Conservation (phyloP, 1,140 invertebrate species). For the Diploscapter pachys region DNA sequence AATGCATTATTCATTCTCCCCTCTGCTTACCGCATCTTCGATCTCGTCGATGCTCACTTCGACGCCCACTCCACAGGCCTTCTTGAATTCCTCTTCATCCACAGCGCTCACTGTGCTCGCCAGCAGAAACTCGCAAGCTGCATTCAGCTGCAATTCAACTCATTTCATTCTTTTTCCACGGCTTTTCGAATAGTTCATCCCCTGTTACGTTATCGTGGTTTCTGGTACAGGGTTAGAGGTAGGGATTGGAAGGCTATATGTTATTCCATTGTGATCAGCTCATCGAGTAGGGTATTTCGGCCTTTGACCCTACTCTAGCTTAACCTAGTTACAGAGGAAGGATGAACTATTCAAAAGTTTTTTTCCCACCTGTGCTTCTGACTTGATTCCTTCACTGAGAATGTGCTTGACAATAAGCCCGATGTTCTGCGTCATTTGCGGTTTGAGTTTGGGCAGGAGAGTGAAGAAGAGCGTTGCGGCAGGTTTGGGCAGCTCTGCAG, state of each 20-base stretch:
- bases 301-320: not conserved
- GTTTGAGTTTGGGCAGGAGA: constrained; percentile 73
- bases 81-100: constrained; percentile 72
- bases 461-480: not conserved
- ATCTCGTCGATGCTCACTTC: constrained; percentile 81
- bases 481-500: constrained; percentile 13
- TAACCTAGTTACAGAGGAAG: not conserved
- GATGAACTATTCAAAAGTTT: not conserved
- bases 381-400: constrained; percentile 75
- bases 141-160: constrained; percentile 59
- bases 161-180: not conserved
- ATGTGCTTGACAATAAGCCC: constrained; percentile 76
- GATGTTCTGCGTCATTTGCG: constrained; percentile 72
- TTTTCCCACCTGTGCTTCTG: constrained; percentile 67
- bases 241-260: not conserved
- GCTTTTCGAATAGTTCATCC: not conserved
- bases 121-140: constrained; percentile 80
- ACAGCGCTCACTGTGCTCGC: constrained; percentile 68
- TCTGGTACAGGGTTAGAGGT: too few relatives aligned
- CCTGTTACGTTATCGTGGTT: not conserved
- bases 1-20: constrained; percentile 2
- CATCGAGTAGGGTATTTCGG: not conserved
- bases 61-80: constrained; percentile 81
- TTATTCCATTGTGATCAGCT: not conserved
- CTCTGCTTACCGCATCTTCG: constrained; percentile 71